A percentile compares a stretch with the other conserved stretches of the same genome.
Evolutionary conservation across 2,113 vertebrate species (phyloP).

Genomic region (Bos indicus): DNA sequence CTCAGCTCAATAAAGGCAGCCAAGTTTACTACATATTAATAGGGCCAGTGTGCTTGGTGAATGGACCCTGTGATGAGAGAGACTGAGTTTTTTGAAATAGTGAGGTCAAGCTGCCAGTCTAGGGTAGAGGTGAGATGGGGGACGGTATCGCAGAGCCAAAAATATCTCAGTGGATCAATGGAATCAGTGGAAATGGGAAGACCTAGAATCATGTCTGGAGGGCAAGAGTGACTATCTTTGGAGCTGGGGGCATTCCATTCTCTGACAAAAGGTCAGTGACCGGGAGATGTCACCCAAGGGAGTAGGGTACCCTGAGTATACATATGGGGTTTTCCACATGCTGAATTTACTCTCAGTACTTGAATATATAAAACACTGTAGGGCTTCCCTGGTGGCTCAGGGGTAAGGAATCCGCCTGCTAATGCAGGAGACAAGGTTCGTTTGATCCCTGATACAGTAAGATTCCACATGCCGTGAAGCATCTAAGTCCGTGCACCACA

Average conservation of each 20-base stretch:
- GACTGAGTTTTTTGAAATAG: neutral
- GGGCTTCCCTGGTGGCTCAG: neutral
- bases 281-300: neutral
- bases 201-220: neutral
- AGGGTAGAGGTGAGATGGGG: neutral
- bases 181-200: neutral
- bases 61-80: neutral
- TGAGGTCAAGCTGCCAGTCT: neutral
- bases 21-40: neutral
- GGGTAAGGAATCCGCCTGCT: fast-evolving
- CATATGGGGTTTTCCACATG: neutral
- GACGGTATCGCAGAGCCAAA: neutral
- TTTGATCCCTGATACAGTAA: neutral
- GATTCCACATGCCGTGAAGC: neutral
- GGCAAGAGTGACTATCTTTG: neutral
- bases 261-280: neutral
- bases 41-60: neutral
- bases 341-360: neutral
- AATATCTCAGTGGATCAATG: neutral
- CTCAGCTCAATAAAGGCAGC: neutral
- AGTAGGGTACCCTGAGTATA: neutral
- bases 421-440: neutral
- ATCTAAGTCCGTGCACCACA: neutral
- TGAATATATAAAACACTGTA: neutral
- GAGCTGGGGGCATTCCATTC: neutral